Evolutionary conservation across 1,140 invertebrate species (phyloP).

Genomic region (Ceratosolen solmsi): DNA sequence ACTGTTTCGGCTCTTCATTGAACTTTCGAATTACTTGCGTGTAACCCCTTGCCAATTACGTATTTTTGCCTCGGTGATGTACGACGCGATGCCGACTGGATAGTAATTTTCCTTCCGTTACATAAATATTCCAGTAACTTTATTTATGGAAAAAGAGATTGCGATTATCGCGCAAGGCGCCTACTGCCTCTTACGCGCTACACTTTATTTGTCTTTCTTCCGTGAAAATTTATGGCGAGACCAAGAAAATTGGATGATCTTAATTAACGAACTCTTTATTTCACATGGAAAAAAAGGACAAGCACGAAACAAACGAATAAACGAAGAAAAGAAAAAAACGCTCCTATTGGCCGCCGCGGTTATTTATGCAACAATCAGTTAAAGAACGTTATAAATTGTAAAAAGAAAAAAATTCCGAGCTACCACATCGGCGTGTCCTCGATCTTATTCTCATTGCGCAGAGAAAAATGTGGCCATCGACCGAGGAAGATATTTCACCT

Average conservation of each 20-base stretch:
- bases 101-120: background rate
- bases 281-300: too few relatives aligned
- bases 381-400: too few relatives aligned
- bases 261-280: too few relatives aligned
- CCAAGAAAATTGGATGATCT: background rate
- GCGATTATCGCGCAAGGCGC: background rate
- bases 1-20: conserved; percentile 41
- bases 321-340: too few relatives aligned
- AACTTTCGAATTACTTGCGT: conserved; percentile 31
- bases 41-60: conserved; percentile 15
- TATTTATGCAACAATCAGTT: too few relatives aligned
- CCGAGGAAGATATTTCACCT: too few relatives aligned
- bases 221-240: background rate
- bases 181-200: background rate
- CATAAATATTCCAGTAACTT: background rate
- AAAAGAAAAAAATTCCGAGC: too few relatives aligned
- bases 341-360: too few relatives aligned
- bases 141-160: background rate
- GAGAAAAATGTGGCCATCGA: too few relatives aligned
- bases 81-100: background rate
- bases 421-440: too few relatives aligned
- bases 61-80: conserved; percentile 23
- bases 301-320: too few relatives aligned
- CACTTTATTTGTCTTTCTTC: background rate
- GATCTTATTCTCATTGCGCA: too few relatives aligned